Evolutionary conservation across 2,113 vertebrate genomes (phyloP).

Genomic region (Dasypus novemcinctus): DNA sequence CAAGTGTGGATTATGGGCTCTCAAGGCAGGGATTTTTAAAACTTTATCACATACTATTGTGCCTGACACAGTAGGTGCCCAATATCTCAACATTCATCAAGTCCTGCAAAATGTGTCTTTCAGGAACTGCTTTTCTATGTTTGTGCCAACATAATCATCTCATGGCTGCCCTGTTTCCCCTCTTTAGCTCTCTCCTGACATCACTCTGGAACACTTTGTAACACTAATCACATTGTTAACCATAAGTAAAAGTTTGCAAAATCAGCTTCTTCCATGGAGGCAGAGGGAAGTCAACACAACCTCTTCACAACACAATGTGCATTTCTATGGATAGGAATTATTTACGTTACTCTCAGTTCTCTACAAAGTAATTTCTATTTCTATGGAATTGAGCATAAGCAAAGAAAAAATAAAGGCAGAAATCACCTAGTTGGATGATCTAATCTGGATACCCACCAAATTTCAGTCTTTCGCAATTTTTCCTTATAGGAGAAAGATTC

Average conservation of each 20-base stretch:
- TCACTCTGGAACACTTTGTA: background rate
- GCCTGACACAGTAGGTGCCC: background rate
- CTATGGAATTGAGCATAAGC: background rate
- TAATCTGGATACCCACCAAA: background rate
- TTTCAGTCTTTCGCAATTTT: background rate
- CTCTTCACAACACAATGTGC: background rate
- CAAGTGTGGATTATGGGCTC: background rate
- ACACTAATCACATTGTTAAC: background rate
- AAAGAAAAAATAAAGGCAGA: background rate
- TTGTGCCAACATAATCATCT: background rate
- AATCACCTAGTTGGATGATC: constrained; percentile 1
- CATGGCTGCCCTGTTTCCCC: background rate
- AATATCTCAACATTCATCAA: background rate
- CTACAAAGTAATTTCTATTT: background rate
- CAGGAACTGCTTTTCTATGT: constrained; percentile 13
- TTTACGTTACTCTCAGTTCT: constrained; percentile 25
- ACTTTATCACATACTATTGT: background rate
- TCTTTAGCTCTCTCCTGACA: constrained; percentile 21
- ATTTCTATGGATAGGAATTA: background rate
- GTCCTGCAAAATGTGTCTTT: background rate
- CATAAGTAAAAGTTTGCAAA: constrained; percentile 51
- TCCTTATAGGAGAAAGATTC: background rate
- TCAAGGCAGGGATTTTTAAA: constrained; percentile 10
- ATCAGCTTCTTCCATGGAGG: background rate
- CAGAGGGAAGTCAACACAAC: background rate